Conservation (phyloP, 2,113 vertebrate species). For the Carollia perspicillata region DNA sequence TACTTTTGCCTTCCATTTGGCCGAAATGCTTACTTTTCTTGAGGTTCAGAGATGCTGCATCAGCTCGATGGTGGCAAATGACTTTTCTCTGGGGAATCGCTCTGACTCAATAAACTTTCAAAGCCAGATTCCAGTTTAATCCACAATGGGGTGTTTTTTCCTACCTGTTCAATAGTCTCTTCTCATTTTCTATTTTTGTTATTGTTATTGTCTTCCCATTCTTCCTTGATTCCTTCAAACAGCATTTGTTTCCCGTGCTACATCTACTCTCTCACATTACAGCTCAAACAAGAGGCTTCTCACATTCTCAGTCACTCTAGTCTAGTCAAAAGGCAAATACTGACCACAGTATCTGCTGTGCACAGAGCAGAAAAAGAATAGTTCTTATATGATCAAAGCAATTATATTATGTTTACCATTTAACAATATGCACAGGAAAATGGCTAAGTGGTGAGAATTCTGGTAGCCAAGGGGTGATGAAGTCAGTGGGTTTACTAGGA, state of each 20-base stretch:
- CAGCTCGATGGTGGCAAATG: background rate
- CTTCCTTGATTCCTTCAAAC: background rate
- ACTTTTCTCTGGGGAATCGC: background rate
- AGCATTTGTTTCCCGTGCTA: background rate
- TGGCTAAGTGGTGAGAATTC: background rate
- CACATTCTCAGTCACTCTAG: background rate
- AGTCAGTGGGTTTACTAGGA: background rate
- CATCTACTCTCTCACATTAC: background rate
- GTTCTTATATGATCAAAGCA: background rate
- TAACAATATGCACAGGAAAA: background rate
- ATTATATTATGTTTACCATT: background rate
- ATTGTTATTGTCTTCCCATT: background rate
- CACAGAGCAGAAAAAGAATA: background rate
- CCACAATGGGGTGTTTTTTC: background rate
- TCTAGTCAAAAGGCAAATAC: background rate
- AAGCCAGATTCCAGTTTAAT: background rate
- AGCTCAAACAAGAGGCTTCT: background rate
- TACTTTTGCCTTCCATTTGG: background rate
- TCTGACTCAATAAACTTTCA: background rate
- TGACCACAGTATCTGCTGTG: background rate
- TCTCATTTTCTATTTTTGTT: background rate
- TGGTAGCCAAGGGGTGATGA: background rate
- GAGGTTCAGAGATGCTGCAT: background rate
- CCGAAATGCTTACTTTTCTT: background rate
- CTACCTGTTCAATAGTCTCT: background rate